Percentiles rank a stretch among this genome's conserved stretches.
Conservation (phyloP, 2,797 vertebrate species). For the Linurgus olivaceus region DNA sequence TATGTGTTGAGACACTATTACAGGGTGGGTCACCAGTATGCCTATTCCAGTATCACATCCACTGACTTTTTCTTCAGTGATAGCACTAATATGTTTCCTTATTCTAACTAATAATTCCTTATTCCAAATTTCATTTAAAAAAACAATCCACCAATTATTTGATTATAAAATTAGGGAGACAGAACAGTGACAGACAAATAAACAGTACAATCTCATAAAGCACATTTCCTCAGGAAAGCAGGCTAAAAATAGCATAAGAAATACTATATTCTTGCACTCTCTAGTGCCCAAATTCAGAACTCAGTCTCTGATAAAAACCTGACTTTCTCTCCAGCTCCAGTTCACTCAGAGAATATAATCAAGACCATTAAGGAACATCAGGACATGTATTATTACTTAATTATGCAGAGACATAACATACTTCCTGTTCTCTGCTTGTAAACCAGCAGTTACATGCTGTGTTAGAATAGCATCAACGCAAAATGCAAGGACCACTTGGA, state of each 20-base stretch:
- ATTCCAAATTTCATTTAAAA: not conserved
- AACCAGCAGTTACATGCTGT: constrained; percentile 7
- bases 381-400: constrained; percentile 34
- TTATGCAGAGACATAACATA: constrained; percentile 6
- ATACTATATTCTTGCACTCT: constrained; percentile 20
- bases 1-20: not conserved
- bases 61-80: not conserved
- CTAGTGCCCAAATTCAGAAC: constrained; percentile 9
- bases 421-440: constrained; percentile 23
- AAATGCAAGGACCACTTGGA: not conserved
- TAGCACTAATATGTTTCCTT: not conserved
- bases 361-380: constrained; percentile 30
- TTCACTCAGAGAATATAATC: constrained; percentile 10
- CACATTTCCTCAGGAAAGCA: constrained; percentile 2
- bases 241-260: constrained; percentile 6
- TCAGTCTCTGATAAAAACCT: not conserved
- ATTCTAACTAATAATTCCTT: too few species aligned
- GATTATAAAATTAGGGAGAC: not conserved
- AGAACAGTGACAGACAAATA: not conserved
- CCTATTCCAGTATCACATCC: not conserved
- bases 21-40: not conserved
- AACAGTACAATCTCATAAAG: not conserved
- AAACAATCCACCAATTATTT: not conserved
- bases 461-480: not conserved
- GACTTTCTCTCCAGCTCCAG: constrained; percentile 30